Conservation (phyloP, 1,140 invertebrate genomes). For the Varroa destructor region DNA sequence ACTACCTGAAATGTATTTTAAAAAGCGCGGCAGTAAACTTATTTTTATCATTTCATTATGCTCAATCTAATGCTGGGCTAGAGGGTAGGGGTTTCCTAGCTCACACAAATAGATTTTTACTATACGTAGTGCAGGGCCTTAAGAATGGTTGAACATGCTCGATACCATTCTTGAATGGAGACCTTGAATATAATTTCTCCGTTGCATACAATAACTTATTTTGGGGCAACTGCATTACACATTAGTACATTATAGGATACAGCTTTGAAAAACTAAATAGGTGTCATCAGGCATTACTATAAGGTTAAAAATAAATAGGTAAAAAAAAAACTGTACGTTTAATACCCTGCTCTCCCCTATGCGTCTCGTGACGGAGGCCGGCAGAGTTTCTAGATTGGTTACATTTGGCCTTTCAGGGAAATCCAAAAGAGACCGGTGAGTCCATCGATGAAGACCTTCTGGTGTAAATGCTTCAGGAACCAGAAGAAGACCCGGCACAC, state of each 20-base stretch:
- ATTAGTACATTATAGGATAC: too few species aligned
- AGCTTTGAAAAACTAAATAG: too few species aligned
- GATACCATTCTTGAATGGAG: too few species aligned
- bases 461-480: conserved; percentile 68
- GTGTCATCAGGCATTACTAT: too few species aligned
- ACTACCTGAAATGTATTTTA: conserved; percentile 29
- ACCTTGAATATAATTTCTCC: too few species aligned
- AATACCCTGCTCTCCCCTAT: conserved; percentile 38
- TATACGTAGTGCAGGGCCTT: too few species aligned
- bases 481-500: conserved; percentile 40
- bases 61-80: too few species aligned
- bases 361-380: conserved; percentile 35
- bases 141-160: too few species aligned
- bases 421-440: conserved; percentile 56
- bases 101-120: too few species aligned
- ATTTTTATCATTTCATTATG: conserved; percentile 36
- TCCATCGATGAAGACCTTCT: conserved; percentile 65
- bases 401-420: conserved; percentile 58
- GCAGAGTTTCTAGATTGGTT: conserved; percentile 56
- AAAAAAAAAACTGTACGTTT: conserved; percentile 44
- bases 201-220: too few species aligned
- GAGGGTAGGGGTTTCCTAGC: conserved; percentile 28
- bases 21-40: conserved; percentile 29
- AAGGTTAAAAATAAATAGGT: too few species aligned
- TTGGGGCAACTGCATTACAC: too few species aligned